A percentile compares a stretch with the other conserved stretches of the same genome.
Conservation (phyloP, 2,797 vertebrate species). For the Sebastes trivittatus region DNA sequence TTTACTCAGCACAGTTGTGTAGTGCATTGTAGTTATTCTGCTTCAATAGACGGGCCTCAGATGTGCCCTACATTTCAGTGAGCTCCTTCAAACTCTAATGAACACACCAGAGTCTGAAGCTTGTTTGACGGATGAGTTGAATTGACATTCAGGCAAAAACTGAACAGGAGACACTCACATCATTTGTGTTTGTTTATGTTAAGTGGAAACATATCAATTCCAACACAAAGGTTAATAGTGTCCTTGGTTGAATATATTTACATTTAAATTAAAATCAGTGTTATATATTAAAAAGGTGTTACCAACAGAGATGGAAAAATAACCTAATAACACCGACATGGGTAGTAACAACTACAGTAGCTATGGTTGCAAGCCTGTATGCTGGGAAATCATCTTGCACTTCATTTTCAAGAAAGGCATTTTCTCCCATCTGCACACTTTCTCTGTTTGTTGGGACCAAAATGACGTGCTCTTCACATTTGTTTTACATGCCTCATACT, state of each 20-base stretch:
- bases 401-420: background rate
- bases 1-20: background rate
- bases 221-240: background rate
- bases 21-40: background rate
- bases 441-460: background rate
- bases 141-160: background rate
- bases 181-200: background rate
- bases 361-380: background rate
- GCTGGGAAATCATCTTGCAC: background rate
- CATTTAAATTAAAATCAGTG: background rate
- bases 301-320: background rate
- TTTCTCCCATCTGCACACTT: background rate
- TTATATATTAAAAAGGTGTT: background rate
- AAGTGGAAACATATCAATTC: background rate
- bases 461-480: background rate
- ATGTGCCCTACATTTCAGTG: constrained; percentile 18
- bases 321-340: background rate
- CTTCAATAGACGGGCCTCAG: background rate
- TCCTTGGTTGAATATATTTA: background rate
- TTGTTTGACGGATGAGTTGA: background rate
- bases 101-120: background rate
- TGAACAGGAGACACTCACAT: background rate
- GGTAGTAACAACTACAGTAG: background rate
- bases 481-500: background rate
- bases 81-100: background rate